phyloP scores from a whole-genome alignment of 2,888 invertebrate genomes.

The Spodoptera picta region DNA sequence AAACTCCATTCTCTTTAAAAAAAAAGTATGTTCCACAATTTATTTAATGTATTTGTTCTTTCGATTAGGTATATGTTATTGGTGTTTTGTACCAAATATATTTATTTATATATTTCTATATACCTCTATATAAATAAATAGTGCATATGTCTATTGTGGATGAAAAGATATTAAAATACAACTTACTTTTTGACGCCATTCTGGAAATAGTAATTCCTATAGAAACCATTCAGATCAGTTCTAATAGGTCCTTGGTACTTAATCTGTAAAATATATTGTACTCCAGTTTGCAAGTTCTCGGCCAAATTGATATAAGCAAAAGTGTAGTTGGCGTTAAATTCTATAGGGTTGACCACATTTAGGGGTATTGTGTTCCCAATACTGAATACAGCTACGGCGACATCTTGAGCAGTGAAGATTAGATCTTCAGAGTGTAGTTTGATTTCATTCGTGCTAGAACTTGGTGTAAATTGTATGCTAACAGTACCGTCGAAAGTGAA shows the following conservation, averaged over 20 bases:
- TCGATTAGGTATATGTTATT: too few relatives aligned
- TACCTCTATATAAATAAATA: too few relatives aligned
- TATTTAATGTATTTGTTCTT: too few relatives aligned
- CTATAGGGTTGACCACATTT: constrained; percentile 63
- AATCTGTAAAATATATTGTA: constrained; percentile 83
- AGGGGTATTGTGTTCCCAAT: constrained; percentile 61
- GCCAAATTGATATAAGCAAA: constrained; percentile 84
- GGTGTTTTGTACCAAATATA: too few relatives aligned
- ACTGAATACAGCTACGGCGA: constrained; percentile 58
- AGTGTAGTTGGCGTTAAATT: constrained; percentile 76
- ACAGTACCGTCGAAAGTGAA: constrained; percentile 86
- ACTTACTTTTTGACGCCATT: constrained; percentile 86
- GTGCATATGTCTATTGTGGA: too few relatives aligned
- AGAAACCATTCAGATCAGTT: constrained; percentile 89
- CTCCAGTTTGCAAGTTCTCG: constrained; percentile 69
- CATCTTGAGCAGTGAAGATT: constrained; percentile 63
- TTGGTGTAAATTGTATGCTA: constrained; percentile 74
- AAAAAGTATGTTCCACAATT: too few relatives aligned
- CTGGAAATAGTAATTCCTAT: constrained; percentile 88
- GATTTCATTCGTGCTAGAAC: constrained; percentile 69
- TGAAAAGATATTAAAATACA: neutral
- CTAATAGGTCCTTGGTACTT: constrained; percentile 87
- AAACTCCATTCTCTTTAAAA: too few relatives aligned
- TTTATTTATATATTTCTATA: too few relatives aligned
- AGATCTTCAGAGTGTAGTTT: constrained; percentile 80